These are phyloP conservation scores for Campylomormyrus numenius DNA, from an alignment of 2,113 vertebrate genomes.

Conservation along the genomic window DNA sequence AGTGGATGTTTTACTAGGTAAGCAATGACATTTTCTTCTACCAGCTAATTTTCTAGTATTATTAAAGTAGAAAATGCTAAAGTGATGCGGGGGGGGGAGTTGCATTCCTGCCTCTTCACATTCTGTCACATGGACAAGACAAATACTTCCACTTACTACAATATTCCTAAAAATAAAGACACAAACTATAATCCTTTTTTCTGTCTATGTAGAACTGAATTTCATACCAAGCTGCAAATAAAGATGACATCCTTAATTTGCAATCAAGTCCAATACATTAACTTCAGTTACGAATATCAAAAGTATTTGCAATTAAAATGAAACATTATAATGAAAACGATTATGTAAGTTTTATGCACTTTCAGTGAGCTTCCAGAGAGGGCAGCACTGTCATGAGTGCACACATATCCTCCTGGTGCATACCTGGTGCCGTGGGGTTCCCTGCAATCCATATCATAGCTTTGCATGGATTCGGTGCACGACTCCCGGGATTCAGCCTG, in stretches of 20 bases:
- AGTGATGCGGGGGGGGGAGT: neutral
- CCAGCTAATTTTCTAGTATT: neutral
- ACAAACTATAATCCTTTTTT: neutral
- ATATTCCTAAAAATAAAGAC: neutral
- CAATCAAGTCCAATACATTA: neutral
- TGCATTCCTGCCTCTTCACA: neutral
- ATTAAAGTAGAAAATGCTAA: neutral
- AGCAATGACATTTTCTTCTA: neutral
- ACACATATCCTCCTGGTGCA: neutral
- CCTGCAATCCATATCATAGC: constrained; percentile 72
- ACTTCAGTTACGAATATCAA: neutral
- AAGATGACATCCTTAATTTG: neutral
- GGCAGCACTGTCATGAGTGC: neutral
- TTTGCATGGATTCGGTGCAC: constrained; percentile 72
- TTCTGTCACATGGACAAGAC: neutral
- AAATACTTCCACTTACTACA: neutral
- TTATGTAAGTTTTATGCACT: neutral
- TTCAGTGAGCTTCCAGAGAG: neutral
- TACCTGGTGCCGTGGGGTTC: constrained; percentile 78
- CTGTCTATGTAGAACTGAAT: neutral
- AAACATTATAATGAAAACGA: neutral
- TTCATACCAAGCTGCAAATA: neutral
- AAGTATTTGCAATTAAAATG: neutral
- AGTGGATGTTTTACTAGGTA: neutral
- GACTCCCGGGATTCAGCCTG: constrained; percentile 61